A percentile compares a stretch with the other conserved stretches of the same genome.
These are phyloP conservation scores for Cettia cetti DNA, from an alignment of 2,113 vertebrate species.

Conservation along the genomic window DNA sequence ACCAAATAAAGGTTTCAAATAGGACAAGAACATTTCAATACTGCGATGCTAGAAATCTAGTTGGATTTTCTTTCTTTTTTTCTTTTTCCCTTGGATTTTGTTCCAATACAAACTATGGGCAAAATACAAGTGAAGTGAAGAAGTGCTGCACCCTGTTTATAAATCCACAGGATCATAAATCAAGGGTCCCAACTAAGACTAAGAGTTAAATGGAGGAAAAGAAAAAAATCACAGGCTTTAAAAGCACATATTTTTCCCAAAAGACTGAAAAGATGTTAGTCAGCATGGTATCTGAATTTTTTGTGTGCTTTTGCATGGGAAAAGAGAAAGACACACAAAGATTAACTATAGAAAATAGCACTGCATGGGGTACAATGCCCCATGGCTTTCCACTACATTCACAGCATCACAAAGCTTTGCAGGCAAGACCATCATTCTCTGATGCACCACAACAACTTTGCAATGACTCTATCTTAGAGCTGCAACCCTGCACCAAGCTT, in stretches of 20 bases:
- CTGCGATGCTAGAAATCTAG: neutral
- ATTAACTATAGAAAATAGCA: conserved; percentile 4
- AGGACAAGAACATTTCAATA: neutral
- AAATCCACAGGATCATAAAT: neutral
- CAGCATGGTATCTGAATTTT: neutral
- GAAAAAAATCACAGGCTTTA: neutral
- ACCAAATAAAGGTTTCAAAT: neutral
- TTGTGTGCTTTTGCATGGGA: neutral
- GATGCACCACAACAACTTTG: neutral
- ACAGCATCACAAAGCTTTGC: neutral
- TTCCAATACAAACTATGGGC: neutral
- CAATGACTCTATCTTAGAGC: neutral
- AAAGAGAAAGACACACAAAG: conserved; percentile 3
- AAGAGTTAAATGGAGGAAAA: neutral
- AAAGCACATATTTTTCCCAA: neutral
- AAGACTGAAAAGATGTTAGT: neutral
- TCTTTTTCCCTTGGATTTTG: neutral
- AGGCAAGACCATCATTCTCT: neutral
- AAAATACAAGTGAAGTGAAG: neutral
- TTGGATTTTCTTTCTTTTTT: neutral
- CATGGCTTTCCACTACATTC: neutral
- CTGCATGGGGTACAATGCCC: neutral
- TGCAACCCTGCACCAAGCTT: neutral
- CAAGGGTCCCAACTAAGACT: neutral
- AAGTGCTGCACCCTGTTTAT: neutral